Base-by-base conservation (phyloP, 2,113 vertebrate species). In the Microtus montanus region DNA sequence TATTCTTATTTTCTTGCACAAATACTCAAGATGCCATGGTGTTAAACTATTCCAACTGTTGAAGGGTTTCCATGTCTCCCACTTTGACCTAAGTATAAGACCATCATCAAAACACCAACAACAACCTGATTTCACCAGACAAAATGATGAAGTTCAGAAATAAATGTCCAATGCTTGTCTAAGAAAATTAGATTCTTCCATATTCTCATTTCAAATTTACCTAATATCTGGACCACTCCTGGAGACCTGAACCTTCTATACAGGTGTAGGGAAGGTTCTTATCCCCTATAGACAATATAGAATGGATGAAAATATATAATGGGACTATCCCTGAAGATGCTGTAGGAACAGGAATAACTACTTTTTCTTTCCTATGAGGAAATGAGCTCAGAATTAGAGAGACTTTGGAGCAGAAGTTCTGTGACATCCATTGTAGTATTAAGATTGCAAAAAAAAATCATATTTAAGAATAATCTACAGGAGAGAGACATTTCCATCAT, bases 351-450 rank as follows among this genome's bases (percentile, higher is more conserved):
- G 38, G 7, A 7, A 54, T n/a, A 88, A 9, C 68, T 71, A 41
- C 58, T 73, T 58, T 17, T 66, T n/a, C 74, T 85, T 83, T 63
- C 20, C 52, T 49, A 66, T 20, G 38, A 89, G 44, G 63, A 90
- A 96, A 94, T 71, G 24, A 78, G 28, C 78, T 89, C 35, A 89
- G 78, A 93, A 30, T 87, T 41, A 89, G 15, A 89, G 15, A 17
- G 52, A 64, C 77, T 71, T 85, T 13, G 71, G 47, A 68, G 17
- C 15, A 10, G 20, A n/a, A 94, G 77, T 61, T 3, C 61, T 4
- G 6, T 64, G 38, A 44, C 14, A 63, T 41, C 24, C n/a, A 26
- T 83, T 83, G 61, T 44, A 30, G 41, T 19, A 41, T 63, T 83
- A 83, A 4, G 14, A 41, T 63, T 19, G 44, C 12, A 30, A 84